A percentile compares a stretch with the other conserved stretches of the same genome.
These are phyloP conservation scores for Romanogobio albipinnatus DNA, from an alignment of 2,113 vertebrate genomes.

Conservation along the genomic window DNA sequence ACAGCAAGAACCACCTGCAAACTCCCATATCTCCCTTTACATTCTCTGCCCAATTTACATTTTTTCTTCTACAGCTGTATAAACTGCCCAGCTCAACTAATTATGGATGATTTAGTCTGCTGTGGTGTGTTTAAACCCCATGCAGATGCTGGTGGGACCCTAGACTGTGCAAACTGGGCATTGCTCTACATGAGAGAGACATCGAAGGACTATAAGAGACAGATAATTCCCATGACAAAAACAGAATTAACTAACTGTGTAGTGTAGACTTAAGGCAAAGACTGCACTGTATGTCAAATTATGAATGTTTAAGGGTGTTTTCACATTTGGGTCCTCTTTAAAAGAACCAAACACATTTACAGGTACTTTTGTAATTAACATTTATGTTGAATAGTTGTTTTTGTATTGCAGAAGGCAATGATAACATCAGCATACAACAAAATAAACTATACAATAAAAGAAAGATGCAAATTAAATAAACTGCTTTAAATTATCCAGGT, in stretches of 20 bases:
- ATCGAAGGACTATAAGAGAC: not conserved
- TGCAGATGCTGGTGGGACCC: slow-evolving; percentile 53
- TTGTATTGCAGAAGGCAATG: too few species aligned
- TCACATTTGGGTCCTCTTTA: too few species aligned
- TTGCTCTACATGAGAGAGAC: not conserved
- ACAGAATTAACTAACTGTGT: slow-evolving; percentile 22
- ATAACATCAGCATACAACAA: too few species aligned
- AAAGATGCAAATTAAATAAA: too few species aligned
- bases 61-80: slow-evolving; percentile 44
- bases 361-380: too few species aligned
- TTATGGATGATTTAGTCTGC: slow-evolving; percentile 43
- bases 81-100: slow-evolving; percentile 56
- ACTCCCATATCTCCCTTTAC: slow-evolving; percentile 59
- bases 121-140: slow-evolving; percentile 61
- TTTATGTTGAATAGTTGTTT: too few species aligned
- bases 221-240: not conserved
- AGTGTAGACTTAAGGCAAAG: not conserved
- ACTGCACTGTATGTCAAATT: slow-evolving; percentile 13
- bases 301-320: not conserved
- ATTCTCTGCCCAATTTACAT: slow-evolving; percentile 67
- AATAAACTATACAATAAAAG: too few species aligned
- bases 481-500: too few species aligned
- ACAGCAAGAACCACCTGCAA: slow-evolving; percentile 64
- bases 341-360: too few species aligned
- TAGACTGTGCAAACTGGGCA: slow-evolving; percentile 14